phyloP scores from a whole-genome alignment of 2,888 invertebrate genomes.

The Dolichopus griseipennis region DNA sequence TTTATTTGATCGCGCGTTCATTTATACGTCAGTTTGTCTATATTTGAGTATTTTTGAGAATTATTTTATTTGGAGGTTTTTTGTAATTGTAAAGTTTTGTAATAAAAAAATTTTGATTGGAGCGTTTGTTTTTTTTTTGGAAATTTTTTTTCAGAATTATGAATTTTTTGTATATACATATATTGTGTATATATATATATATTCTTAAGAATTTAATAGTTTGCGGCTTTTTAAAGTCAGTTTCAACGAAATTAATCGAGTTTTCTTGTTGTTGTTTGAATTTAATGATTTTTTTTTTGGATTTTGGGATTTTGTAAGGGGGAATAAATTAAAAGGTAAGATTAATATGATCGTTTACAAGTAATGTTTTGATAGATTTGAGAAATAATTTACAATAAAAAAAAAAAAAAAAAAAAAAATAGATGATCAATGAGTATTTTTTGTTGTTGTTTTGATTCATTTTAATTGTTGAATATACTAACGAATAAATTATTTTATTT shows the following conservation, averaged over 20 bases:
- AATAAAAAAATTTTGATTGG: too few relatives aligned
- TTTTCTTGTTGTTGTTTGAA: background rate
- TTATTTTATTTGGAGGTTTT: too few relatives aligned
- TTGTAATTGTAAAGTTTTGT: too few relatives aligned
- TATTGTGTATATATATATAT: too few relatives aligned
- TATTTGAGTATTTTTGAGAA: too few relatives aligned
- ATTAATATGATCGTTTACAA: constrained; percentile 4
- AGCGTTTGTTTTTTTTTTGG: too few relatives aligned
- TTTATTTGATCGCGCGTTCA: too few relatives aligned
- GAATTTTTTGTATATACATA: too few relatives aligned
- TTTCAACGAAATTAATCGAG: background rate
- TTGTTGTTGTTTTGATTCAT: background rate
- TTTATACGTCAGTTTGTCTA: too few relatives aligned
- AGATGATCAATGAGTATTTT: background rate
- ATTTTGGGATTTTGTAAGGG: too few relatives aligned
- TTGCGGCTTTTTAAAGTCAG: background rate
- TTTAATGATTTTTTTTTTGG: background rate
- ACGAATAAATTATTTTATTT: background rate
- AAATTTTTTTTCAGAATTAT: too few relatives aligned
- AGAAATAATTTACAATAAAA: background rate
- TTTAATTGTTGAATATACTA: background rate
- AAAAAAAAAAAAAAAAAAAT: too few relatives aligned
- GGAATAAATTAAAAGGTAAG: background rate
- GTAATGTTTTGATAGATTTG: constrained; percentile 4
- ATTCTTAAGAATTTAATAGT: background rate